Evolutionary conservation across 2,797 vertebrate species (phyloP).

Genomic region (Myripristis jacobus): DNA sequence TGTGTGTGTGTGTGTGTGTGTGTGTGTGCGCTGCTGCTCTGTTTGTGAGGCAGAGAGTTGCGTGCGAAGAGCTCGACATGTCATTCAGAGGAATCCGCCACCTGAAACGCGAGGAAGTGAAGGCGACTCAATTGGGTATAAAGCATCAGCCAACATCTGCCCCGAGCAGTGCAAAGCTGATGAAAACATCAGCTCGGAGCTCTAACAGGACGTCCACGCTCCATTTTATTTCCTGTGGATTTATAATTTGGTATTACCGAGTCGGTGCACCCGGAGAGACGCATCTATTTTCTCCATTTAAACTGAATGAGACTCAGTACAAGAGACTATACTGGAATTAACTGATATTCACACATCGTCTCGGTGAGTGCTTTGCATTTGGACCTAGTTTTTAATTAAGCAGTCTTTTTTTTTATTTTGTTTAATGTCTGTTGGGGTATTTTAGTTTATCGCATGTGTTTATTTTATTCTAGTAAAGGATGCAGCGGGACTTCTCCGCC

Average conservation of each 20-base stretch:
- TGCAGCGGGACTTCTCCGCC: neutral
- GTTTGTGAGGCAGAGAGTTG: slow-evolving; percentile 85
- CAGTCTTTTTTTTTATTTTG: neutral
- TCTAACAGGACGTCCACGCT: slow-evolving; percentile 50
- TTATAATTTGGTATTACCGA: slow-evolving; percentile 65
- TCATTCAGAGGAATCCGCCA: slow-evolving; percentile 89
- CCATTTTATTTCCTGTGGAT: slow-evolving; percentile 70
- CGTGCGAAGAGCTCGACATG: slow-evolving; percentile 89
- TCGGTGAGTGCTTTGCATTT: slow-evolving; percentile 69
- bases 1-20: slow-evolving; percentile 21
- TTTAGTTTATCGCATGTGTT: neutral
- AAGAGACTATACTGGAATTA: slow-evolving; percentile 79
- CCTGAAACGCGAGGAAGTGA: slow-evolving; percentile 89
- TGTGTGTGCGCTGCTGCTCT: slow-evolving; percentile 43
- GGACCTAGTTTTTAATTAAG: neutral
- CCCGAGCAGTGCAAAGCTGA: slow-evolving; percentile 76
- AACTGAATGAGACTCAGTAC: slow-evolving; percentile 71
- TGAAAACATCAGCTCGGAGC: slow-evolving; percentile 81
- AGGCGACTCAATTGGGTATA: slow-evolving; percentile 86
- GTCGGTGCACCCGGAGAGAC: slow-evolving; percentile 66
- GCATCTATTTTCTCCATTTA: slow-evolving; percentile 64
- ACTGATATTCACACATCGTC: slow-evolving; percentile 59
- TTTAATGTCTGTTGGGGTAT: neutral
- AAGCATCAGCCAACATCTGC: slow-evolving; percentile 87
- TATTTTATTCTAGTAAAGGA: neutral